phyloP scores from a whole-genome alignment of 2,113 vertebrate genomes.

The Laterallus jamaicensis region DNA sequence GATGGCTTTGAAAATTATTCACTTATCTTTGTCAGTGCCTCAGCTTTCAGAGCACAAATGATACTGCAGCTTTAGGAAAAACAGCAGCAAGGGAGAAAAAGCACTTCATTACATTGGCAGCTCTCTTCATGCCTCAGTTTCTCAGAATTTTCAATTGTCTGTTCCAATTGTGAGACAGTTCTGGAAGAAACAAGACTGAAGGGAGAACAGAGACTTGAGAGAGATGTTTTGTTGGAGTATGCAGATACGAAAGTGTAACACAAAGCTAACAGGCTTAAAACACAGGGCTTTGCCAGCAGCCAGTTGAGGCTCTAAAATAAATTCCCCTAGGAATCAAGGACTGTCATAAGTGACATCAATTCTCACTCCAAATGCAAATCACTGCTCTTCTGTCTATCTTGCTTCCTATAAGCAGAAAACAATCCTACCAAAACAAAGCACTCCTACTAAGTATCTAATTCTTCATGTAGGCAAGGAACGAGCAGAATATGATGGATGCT shows the following conservation, averaged over 20 bases:
- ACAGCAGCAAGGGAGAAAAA: neutral
- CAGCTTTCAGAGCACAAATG: neutral
- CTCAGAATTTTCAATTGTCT: neutral
- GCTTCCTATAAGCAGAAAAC: neutral
- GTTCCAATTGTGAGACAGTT: neutral
- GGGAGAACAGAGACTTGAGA: neutral
- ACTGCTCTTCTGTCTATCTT: neutral
- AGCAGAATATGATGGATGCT: neutral
- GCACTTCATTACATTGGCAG: rapidly evolving
- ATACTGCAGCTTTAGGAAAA: neutral
- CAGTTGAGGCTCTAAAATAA: neutral
- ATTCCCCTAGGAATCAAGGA: neutral
- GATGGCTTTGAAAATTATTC: neutral
- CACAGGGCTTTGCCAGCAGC: neutral
- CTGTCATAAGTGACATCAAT: neutral
- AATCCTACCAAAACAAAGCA: neutral
- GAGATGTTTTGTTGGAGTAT: neutral
- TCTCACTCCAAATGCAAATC: neutral
- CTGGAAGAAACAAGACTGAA: neutral
- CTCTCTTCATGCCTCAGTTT: neutral
- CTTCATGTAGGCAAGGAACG: neutral
- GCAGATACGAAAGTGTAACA: neutral
- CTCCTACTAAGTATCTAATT: neutral
- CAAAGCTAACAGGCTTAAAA: neutral
- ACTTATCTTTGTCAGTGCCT: neutral